These are phyloP conservation scores for Opisthocomus hoazin DNA, from an alignment of 2,113 vertebrate genomes.

Conservation along the genomic window DNA sequence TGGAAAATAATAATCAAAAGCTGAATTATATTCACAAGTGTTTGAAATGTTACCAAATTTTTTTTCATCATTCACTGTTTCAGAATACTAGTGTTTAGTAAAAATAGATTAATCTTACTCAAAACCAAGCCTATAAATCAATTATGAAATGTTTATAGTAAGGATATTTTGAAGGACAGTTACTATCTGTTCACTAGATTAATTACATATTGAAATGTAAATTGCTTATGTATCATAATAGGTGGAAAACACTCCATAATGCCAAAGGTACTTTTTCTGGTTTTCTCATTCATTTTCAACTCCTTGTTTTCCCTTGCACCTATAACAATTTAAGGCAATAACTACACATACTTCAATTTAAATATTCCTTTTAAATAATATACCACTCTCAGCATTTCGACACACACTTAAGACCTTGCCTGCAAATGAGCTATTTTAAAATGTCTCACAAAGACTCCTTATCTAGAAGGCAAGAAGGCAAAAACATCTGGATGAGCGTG, in stretches of 20 bases:
- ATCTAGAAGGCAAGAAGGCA: background rate
- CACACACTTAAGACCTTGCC: background rate
- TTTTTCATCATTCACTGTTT: background rate
- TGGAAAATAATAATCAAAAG: background rate
- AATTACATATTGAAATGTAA: background rate
- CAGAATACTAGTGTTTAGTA: background rate
- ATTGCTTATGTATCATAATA: background rate
- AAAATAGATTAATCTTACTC: background rate
- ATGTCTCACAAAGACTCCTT: background rate
- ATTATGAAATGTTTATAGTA: background rate
- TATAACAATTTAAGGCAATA: background rate
- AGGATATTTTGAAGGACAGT: background rate
- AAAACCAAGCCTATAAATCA: background rate
- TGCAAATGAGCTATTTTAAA: background rate
- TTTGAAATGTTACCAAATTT: background rate
- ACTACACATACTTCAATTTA: background rate
- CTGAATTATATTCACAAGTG: background rate
- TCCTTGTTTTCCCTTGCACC: background rate
- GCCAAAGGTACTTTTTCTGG: background rate
- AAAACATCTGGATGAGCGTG: background rate
- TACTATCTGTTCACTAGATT: background rate
- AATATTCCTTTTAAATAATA: background rate
- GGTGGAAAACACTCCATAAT: background rate
- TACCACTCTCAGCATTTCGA: rapidly evolving
- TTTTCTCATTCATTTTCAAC: background rate